These are phyloP conservation scores for Lucilia sericata DNA, from an alignment of 1,140 invertebrate species.

Conservation along the genomic window DNA sequence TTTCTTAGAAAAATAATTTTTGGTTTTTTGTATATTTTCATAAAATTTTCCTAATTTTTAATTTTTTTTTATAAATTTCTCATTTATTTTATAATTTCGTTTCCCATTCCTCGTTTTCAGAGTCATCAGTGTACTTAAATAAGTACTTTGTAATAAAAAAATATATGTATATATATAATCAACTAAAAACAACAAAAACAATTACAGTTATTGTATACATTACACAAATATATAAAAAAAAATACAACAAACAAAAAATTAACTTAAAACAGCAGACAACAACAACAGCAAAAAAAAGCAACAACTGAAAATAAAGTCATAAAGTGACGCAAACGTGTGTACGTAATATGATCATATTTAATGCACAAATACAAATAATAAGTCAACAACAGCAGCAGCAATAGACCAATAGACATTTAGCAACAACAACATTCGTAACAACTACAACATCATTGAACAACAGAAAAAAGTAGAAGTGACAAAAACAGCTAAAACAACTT, in stretches of 20 bases:
- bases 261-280: background rate
- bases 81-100: too few relatives aligned
- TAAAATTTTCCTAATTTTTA: too few relatives aligned
- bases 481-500: slow-evolving; percentile 41
- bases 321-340: slow-evolving; percentile 37
- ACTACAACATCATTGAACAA: slow-evolving; percentile 5
- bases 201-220: background rate
- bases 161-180: too few relatives aligned
- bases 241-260: background rate
- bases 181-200: too few relatives aligned
- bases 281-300: background rate
- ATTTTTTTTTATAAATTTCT: too few relatives aligned
- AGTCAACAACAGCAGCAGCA: slow-evolving; percentile 6
- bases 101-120: too few relatives aligned
- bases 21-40: too few relatives aligned
- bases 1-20: too few relatives aligned
- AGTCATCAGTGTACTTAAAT: too few relatives aligned
- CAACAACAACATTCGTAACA: background rate
- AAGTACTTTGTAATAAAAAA: too few relatives aligned
- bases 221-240: background rate
- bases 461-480: slow-evolving; percentile 21
- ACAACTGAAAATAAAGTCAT: slow-evolving; percentile 7
- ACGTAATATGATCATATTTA: slow-evolving; percentile 36
- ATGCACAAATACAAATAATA: background rate
- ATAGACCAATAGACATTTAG: slow-evolving; percentile 34